These are phyloP conservation scores for Andrena haemorrhoa DNA, from an alignment of 2,888 invertebrate genomes.

Conservation along the genomic window DNA sequence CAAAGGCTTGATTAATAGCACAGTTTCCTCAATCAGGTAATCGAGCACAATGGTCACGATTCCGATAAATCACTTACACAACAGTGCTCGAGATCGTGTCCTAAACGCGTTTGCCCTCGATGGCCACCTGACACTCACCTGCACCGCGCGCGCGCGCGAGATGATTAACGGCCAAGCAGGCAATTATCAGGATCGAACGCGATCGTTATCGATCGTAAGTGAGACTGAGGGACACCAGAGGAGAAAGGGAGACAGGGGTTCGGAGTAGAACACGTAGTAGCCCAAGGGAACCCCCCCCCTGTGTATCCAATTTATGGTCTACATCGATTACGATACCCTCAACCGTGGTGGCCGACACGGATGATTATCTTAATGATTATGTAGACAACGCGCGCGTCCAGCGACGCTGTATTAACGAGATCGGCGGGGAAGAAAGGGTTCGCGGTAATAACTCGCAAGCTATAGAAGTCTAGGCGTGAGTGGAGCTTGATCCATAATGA, in stretches of 20 bases:
- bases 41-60: background rate
- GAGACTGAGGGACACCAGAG: conserved; percentile 44
- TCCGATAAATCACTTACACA: conserved; percentile 35
- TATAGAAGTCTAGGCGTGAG: conserved; percentile 4
- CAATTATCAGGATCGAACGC: conserved; percentile 62
- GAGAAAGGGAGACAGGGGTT: conserved; percentile 18
- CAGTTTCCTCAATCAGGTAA: background rate
- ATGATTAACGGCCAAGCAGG: conserved; percentile 45
- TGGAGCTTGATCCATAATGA: background rate
- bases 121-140: conserved; percentile 5
- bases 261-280: conserved; percentile 20
- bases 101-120: conserved; percentile 22
- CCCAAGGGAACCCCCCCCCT: conserved; percentile 36
- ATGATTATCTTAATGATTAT: conserved; percentile 74
- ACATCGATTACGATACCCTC: conserved; percentile 67
- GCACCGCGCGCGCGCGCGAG: conserved; percentile 2
- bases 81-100: conserved; percentile 4
- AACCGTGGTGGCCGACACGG: conserved; percentile 58
- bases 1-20: no score
- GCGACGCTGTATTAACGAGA: conserved; percentile 57
- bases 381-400: conserved; percentile 59
- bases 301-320: conserved; percentile 68
- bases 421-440: conserved; percentile 6
- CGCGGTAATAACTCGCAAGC: conserved; percentile 28
- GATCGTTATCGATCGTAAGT: conserved; percentile 65